A percentile compares a stretch with the other conserved stretches of the same genome.
These are phyloP conservation scores for Tetragonula carbonaria DNA, from an alignment of 2,888 invertebrate species.

Conservation along the genomic window DNA sequence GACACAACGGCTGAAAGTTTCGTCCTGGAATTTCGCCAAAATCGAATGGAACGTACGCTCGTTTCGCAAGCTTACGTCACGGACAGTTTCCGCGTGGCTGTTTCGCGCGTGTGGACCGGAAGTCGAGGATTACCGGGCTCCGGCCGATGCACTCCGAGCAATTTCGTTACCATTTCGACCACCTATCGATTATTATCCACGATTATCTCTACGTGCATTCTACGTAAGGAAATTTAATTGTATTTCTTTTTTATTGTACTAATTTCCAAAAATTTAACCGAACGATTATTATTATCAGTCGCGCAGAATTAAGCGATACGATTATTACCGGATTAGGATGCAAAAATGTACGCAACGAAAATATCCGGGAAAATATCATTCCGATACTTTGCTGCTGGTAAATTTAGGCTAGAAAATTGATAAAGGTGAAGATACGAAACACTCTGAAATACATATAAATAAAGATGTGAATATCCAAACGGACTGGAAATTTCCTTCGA, in stretches of 20 bases:
- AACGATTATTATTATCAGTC: no score
- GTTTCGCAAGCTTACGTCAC: slow-evolving; percentile 56
- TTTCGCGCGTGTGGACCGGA: slow-evolving; percentile 54
- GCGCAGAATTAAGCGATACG: no score
- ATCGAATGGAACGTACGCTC: slow-evolving; percentile 56
- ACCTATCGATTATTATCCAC: not conserved
- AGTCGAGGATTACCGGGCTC: slow-evolving; percentile 8
- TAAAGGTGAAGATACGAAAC: no score
- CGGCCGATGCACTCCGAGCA: slow-evolving; percentile 1
- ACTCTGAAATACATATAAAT: not conserved
- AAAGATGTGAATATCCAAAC: not conserved
- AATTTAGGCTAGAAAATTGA: no score
- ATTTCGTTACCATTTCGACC: not conserved
- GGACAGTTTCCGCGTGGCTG: slow-evolving; percentile 28
- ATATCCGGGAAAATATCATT: no score
- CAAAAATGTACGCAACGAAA: no score
- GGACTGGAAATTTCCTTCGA: not conserved
- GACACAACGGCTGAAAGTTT: slow-evolving; percentile 73
- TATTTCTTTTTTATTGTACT: no score
- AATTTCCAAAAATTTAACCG: no score
- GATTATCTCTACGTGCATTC: no score
- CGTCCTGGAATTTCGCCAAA: slow-evolving; percentile 80
- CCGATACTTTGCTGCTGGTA: no score
- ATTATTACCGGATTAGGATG: no score
- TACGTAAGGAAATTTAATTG: no score